Evolutionary conservation across 2,888 invertebrate species (phyloP), one percentile per base, ranked within the genome.

Genomic region (Clepsis dumicolana): DNA sequence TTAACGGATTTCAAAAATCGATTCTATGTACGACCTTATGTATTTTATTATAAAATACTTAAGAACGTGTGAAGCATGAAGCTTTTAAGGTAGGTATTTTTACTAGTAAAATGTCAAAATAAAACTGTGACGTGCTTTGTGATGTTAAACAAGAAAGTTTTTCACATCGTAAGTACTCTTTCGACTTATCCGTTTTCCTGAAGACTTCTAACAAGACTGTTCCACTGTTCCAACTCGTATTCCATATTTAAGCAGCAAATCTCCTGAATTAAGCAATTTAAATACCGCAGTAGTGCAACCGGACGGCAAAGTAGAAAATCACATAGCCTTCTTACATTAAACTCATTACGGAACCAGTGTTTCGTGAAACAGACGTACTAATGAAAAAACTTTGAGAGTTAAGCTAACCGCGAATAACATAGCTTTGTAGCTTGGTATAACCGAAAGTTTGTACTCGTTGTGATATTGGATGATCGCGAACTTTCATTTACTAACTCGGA

Each of bases 331-430:
- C 62, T 59, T 62, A 44, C 63, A 52, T 68, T 68, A 32, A 68
- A 68, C 57, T 68, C 59, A 53, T 63, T 64, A 68, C 52, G 50
- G 32, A 38, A 21, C 57, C 68, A 64, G 63, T 68, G 68, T 64
- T 64, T 68, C 63, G 56, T 57, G 41, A 68, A 64, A 77, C 76
- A 77, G 72, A 71, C 71, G 72, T 74, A 72, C 77, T 83, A 80
- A 83, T 82, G 79, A 82, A 82, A 81, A 83, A 83, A 82, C 81
- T 83, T 83, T 77, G 72, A 54, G 71, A 66, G 65, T 66, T 80
- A 80, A 80, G 75, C 71, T 72, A 73, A 74, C 73, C 76, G 70
- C 70, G 73, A 71, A 71, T 77, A 74, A 77, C 75, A 70, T 77
- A 71, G 72, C 71, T 71, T 72, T 69, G 71, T 74, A 75, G 62